Conservation (phyloP, 2,113 vertebrate species). For the Pitta sordida region DNA sequence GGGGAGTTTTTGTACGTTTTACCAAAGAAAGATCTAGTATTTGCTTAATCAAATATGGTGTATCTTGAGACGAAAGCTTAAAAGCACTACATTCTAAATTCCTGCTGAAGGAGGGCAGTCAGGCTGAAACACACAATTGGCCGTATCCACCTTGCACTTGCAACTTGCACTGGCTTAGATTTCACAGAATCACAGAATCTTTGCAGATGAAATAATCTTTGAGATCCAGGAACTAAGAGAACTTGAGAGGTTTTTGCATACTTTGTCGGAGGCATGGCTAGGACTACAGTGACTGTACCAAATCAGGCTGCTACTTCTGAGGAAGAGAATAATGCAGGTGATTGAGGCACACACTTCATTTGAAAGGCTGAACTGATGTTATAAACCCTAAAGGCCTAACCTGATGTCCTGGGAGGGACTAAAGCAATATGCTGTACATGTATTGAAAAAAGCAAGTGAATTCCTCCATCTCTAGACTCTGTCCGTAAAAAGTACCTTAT, state of each 20-base stretch:
- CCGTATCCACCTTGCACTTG: background rate
- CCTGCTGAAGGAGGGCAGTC: background rate
- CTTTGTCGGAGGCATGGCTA: background rate
- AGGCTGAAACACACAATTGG: background rate
- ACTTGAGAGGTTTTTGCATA: background rate
- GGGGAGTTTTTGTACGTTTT: background rate
- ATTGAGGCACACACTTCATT: background rate
- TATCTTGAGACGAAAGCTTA: background rate
- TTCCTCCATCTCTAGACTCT: background rate
- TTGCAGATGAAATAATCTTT: background rate
- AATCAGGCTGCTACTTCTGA: background rate
- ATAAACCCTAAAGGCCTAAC: background rate
- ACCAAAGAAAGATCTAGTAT: background rate
- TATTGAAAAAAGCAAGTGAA: background rate
- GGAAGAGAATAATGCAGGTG: background rate
- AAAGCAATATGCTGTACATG: background rate
- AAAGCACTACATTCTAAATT: background rate
- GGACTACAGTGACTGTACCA: background rate
- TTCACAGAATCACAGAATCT: too few species aligned
- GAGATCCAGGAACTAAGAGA: background rate
- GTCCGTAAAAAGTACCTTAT: background rate
- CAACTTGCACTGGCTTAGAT: accelerated
- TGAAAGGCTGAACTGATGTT: background rate
- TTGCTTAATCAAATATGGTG: background rate
- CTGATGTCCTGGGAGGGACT: background rate